phyloP scores from a whole-genome alignment of 2,113 vertebrate species.

The Isurus oxyrinchus region DNA sequence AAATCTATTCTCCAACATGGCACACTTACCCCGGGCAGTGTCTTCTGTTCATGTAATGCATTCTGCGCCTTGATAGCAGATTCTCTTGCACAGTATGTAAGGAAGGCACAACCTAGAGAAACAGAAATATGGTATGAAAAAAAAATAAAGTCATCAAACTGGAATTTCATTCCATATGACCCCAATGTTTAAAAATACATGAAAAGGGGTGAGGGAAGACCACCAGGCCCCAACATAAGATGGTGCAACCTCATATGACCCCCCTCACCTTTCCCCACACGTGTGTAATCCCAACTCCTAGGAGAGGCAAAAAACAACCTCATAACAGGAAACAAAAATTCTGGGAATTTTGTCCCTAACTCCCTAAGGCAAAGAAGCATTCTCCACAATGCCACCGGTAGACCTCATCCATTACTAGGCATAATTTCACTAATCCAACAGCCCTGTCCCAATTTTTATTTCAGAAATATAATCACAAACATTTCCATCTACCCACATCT shows the following conservation, averaged over 20 bases:
- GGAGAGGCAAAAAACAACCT: background rate
- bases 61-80: constrained; percentile 98
- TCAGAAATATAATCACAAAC: background rate
- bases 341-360: background rate
- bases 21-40: constrained; percentile 88
- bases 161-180: background rate
- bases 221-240: background rate
- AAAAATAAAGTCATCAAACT: background rate
- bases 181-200: background rate
- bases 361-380: too few species aligned
- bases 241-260: too few species aligned
- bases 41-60: constrained; percentile 95
- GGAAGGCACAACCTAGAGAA: constrained; percentile 83
- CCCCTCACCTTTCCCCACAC: background rate
- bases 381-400: background rate
- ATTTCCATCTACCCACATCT: background rate
- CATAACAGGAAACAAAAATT: background rate
- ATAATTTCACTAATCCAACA: background rate
- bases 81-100: constrained; percentile 94
- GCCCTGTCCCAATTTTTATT: too few species aligned
- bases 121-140: constrained; percentile 46
- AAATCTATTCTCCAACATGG: rapidly evolving
- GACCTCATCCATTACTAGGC: background rate
- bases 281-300: background rate
- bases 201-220: background rate